Base-by-base conservation (phyloP, 2,797 vertebrate genomes). In the Garrulus glandarius region DNA sequence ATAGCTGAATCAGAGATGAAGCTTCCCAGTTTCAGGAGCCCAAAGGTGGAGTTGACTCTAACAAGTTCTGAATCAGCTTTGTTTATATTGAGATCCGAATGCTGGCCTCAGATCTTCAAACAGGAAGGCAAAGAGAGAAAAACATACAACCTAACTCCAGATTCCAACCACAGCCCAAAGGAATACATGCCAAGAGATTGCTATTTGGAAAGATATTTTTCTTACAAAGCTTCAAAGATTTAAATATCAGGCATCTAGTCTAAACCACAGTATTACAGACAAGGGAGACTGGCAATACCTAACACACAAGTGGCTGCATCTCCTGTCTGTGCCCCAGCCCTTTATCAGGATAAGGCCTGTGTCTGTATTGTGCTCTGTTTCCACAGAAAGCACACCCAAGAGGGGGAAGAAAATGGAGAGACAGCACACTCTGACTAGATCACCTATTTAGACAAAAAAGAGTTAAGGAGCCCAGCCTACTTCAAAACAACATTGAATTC, bases 1-100 rank as follows among this genome's bases (percentile, higher is more conserved):
- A 67, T 2, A 60, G 75, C 11, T 87, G 71, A 94, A 87, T 84
- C 80, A 86, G 67, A 88, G 22, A 71, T 12, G 8, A 93, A 71
- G 41, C 10, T 86, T 68, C 64, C 13, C 39, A 75, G 49, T 52
- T 76, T 44, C 47, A 94, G 50, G 18, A 94, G 13, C 12, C 37
- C 43, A 75, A 71, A 88, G 30, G 29, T 61, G 34, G 24, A 78
- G 84, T 13, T 37, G 5, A 29, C 18, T 75, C 20, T 18, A 63
- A 43, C 1, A 4, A 49, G 17, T 43, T 55, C 39, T 85, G 64
- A 77, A 80, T 67, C 36, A 92, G 24, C 37, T 75, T 79, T 77
- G 10, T 61, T 80, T 70, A 37, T 36, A 36, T 1, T 26, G 49
- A 90, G 17, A 63, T 71, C 30, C 53, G 52, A 88, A 67, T 20